A percentile compares a stretch with the other conserved stretches of the same genome.
phyloP scores from a whole-genome alignment of 2,797 vertebrate species.

The Galago senegalensis region DNA sequence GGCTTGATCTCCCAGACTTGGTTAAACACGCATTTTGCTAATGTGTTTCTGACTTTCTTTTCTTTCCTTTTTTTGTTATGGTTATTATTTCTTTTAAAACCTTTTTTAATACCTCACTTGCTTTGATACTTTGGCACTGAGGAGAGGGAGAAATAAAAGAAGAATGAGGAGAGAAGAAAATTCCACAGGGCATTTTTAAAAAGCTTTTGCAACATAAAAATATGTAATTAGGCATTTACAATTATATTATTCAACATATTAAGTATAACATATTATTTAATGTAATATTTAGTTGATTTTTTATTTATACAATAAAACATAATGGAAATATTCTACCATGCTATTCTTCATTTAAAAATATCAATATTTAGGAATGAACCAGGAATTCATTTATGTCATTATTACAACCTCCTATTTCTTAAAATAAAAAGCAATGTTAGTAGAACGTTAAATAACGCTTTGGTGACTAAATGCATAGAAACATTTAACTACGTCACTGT shows the following conservation, averaged over 20 bases:
- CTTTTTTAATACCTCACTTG: background rate
- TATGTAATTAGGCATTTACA: background rate
- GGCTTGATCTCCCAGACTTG: slow-evolving; percentile 37
- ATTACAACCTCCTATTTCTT: slow-evolving; percentile 32
- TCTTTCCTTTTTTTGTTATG: slow-evolving; percentile 60
- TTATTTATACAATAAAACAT: background rate
- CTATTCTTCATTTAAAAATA: slow-evolving; percentile 36
- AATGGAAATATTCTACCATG: background rate
- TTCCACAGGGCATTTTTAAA: background rate
- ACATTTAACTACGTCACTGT: background rate
- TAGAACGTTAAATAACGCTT: background rate
- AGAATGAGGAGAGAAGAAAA: slow-evolving; percentile 7
- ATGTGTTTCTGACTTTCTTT: slow-evolving; percentile 65
- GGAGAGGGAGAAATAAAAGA: background rate
- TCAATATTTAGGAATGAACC: slow-evolving; percentile 56
- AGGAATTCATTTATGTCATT: background rate
- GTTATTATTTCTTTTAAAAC: slow-evolving; percentile 20
- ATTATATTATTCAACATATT: background rate
- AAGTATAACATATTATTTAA: background rate
- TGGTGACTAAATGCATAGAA: background rate
- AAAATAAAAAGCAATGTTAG: slow-evolving; percentile 21
- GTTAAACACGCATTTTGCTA: slow-evolving; percentile 64
- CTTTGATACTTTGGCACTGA: slow-evolving; percentile 15
- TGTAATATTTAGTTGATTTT: background rate
- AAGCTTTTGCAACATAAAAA: background rate